Evolutionary conservation across 2,888 invertebrate genomes (phyloP), one percentile per base, ranked within the genome.

Genomic region (Perdita meconis): DNA sequence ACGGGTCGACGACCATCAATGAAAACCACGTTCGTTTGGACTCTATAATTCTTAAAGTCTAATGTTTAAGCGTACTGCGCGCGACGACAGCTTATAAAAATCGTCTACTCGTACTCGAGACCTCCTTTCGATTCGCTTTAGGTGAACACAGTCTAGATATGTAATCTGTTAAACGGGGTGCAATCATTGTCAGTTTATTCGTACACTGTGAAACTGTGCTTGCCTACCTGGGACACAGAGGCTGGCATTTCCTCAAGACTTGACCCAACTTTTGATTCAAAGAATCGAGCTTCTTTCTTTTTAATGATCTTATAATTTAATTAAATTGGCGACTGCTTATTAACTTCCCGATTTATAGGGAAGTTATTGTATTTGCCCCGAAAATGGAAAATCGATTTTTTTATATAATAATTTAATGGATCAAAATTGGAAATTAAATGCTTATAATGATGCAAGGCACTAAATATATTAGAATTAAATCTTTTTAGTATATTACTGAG

Each of bases 21-120:
- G 19, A 16, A 44, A n/a, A 53, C n/a, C n/a, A 50, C 38, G 55
- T 64, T 75, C 63, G 53, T 70, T 78, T 26, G 47, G 68, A 61
- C 68, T 51, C 40, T 67, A 51, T 38, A 59, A 36, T 61, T 71
- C 63, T 66, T 78, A 60, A 78, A 57, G 36, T 53, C 34, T 63
- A 78, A 78, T 22, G 36, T 67, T 60, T 64, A 64, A 73, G 59
- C 22, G 63, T 59, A 55, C 50, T 19, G 53, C 59, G 38, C 61
- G 42, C 66, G 55, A 34, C 26, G 36, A 56, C 22, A 66, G 50
- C 68, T 64, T 55, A 53, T 38, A 19, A 61, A n/a, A 36, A 61
- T 51, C 60, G 42, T 63, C 44, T 26, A 19, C 22, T 42, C 55
- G 55, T 34, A 16, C 61, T 64, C 30, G 64, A 64, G 13, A 53